Evolutionary conservation across 2,113 vertebrate genomes (phyloP).

Genomic region (Dasyprocta punctata): DNA sequence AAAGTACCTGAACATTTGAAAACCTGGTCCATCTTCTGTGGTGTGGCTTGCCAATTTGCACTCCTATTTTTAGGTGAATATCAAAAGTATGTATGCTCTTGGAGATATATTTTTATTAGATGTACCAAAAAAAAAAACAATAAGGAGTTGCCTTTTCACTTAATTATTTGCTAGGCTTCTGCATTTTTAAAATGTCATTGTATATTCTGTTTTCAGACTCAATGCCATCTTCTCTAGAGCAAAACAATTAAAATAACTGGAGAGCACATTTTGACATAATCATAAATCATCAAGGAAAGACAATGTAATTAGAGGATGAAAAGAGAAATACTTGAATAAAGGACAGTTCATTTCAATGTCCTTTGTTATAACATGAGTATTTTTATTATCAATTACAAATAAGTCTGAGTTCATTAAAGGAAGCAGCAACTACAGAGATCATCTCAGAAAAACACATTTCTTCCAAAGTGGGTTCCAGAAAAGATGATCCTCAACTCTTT

Average conservation of each 20-base stretch:
- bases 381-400: constrained; percentile 21
- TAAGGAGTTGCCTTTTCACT: too few relatives aligned
- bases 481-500: neutral
- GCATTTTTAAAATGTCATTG: constrained; percentile 32
- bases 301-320: neutral
- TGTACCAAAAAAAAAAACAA: neutral
- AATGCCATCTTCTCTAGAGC: neutral
- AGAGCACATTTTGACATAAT: constrained; percentile 46
- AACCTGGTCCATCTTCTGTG: neutral
- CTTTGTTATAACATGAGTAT: neutral
- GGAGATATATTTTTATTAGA: neutral
- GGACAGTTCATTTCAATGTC: neutral
- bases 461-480: neutral
- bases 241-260: neutral
- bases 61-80: neutral
- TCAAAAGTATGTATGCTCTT: neutral
- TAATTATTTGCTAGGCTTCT: neutral
- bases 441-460: neutral
- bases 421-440: neutral
- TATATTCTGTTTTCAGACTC: neutral
- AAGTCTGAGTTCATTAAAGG: neutral
- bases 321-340: neutral
- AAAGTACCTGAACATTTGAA: neutral
- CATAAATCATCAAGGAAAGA: neutral
- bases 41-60: too few relatives aligned